These are phyloP conservation scores for Siphlonurus alternatus DNA, from an alignment of 2,888 invertebrate species.

Conservation along the genomic window DNA sequence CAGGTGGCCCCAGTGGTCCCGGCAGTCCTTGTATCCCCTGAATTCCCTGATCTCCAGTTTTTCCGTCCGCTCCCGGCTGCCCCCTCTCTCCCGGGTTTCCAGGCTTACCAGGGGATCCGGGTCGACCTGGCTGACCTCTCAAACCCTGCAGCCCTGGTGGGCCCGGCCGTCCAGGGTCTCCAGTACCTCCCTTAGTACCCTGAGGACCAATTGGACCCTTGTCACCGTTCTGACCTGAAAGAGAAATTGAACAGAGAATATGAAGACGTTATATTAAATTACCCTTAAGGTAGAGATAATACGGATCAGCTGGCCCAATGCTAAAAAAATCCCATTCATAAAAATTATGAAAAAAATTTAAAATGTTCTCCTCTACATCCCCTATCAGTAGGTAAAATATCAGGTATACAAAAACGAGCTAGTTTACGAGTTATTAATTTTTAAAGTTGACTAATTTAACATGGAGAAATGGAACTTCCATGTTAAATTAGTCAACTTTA, in stretches of 20 bases:
- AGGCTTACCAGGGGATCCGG: constrained; percentile 50
- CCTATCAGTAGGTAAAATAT: too few relatives aligned
- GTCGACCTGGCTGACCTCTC: constrained; percentile 45
- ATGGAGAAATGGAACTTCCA: too few relatives aligned
- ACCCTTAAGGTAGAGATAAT: too few relatives aligned
- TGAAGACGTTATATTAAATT: neutral
- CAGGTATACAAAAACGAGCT: too few relatives aligned
- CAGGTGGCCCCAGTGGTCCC: constrained; percentile 58
- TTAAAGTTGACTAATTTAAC: too few relatives aligned
- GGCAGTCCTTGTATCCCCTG: constrained; percentile 66
- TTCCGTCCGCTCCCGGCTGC: constrained; percentile 51
- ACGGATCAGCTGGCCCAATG: too few relatives aligned
- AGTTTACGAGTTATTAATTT: too few relatives aligned
- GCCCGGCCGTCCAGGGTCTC: constrained; percentile 43
- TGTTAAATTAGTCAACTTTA: too few relatives aligned
- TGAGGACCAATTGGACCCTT: constrained; percentile 36
- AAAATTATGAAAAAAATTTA: too few relatives aligned
- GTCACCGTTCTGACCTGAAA: constrained; percentile 51
- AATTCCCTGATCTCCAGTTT: constrained; percentile 64
- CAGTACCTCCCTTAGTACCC: constrained; percentile 44
- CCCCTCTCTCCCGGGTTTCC: constrained; percentile 57
- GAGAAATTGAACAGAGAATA: too few relatives aligned
- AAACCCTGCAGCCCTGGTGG: constrained; percentile 37
- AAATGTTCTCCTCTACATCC: too few relatives aligned
- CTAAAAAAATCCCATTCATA: too few relatives aligned